Conservation (phyloP, 2,113 vertebrate genomes). For the Albula goreensis region DNA sequence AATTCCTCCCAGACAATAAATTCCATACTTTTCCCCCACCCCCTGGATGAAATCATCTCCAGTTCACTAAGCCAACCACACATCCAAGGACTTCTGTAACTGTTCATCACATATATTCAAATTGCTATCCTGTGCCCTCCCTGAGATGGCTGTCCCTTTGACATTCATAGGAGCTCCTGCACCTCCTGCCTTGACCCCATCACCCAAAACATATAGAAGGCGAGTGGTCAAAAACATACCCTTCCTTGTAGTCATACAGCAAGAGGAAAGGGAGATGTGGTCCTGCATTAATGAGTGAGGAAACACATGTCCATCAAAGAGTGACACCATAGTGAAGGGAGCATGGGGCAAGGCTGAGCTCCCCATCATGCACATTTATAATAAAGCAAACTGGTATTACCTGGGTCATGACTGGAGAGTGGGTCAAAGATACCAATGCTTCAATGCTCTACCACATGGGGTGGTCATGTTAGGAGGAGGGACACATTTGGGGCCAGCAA, state of each 20-base stretch:
- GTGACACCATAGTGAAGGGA: not conserved
- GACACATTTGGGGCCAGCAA: not conserved
- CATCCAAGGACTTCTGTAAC: not conserved
- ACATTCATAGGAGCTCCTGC: not conserved
- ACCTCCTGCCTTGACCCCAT: not conserved
- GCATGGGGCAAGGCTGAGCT: not conserved
- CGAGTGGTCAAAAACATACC: not conserved
- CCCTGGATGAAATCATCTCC: not conserved
- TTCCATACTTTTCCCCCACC: not conserved
- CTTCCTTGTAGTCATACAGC: not conserved
- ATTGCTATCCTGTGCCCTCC: not conserved
- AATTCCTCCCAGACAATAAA: not conserved
- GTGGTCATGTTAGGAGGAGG: not conserved
- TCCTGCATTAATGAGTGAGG: conserved; percentile 4
- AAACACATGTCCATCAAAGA: conserved; percentile 2
- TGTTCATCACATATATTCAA: not conserved
- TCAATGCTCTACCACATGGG: not conserved
- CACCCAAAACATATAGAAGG: not conserved
- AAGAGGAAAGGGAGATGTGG: not conserved
- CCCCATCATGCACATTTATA: not conserved
- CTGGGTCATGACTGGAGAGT: not conserved
- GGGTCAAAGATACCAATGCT: not conserved
- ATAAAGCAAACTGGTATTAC: not conserved
- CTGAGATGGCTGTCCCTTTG: not conserved
- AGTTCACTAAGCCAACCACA: not conserved